A percentile compares a stretch with the other conserved stretches of the same genome.
These are phyloP conservation scores for Acrocephalus scirpaceus DNA, from an alignment of 2,797 vertebrate genomes.

Conservation along the genomic window DNA sequence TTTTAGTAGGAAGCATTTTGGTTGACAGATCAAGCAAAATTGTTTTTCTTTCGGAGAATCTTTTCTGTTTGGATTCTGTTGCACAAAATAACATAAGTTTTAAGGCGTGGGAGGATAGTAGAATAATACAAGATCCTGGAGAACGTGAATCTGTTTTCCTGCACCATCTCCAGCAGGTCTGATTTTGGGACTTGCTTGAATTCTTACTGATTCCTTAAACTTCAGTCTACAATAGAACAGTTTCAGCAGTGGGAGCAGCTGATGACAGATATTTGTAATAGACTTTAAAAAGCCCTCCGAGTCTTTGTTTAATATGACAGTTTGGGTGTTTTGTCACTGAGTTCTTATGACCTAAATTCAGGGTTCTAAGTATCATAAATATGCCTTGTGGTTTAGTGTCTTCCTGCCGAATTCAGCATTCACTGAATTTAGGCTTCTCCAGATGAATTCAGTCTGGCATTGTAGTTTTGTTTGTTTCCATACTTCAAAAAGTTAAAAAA, in stretches of 20 bases:
- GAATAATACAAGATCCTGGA: background rate
- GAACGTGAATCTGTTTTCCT: background rate
- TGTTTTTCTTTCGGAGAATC: background rate
- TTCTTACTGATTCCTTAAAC: background rate
- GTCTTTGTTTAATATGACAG: background rate
- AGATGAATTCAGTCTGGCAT: background rate
- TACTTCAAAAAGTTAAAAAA: background rate
- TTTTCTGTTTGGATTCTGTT: background rate
- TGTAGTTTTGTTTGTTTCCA: constrained; percentile 10
- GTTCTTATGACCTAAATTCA: background rate
- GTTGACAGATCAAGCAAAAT: background rate
- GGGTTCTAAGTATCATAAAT: background rate
- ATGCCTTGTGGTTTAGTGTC: background rate
- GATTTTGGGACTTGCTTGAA: background rate
- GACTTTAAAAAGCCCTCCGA: background rate
- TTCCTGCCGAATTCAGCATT: background rate
- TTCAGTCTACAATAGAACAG: background rate
- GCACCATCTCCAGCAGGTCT: background rate
- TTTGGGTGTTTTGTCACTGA: background rate
- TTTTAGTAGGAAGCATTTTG: background rate
- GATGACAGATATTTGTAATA: background rate
- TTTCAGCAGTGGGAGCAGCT: background rate
- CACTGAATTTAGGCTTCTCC: background rate
- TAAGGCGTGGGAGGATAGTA: background rate
- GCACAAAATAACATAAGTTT: background rate